Percentiles rank a stretch among this genome's conserved stretches.
phyloP scores from a whole-genome alignment of 2,797 vertebrate genomes.

The Notolabrus celidotus region DNA sequence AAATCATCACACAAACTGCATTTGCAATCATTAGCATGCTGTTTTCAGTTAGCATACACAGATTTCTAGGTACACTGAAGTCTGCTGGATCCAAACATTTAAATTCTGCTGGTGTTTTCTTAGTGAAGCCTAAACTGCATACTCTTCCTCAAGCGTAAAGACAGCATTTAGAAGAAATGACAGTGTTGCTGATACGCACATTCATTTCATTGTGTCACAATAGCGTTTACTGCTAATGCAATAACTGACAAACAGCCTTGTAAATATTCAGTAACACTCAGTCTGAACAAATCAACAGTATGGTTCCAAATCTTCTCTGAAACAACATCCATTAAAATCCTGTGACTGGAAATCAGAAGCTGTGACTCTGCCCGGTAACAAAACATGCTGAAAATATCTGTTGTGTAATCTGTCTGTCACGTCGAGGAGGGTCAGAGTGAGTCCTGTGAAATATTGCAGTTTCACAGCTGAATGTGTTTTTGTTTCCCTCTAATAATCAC shows the following conservation, averaged over 20 bases:
- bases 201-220: neutral
- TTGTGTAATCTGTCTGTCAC: slow-evolving; percentile 34
- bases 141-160: too few relatives aligned
- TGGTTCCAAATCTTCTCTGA: neutral
- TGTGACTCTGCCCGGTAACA: neutral
- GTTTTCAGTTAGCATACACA: neutral
- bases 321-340: neutral
- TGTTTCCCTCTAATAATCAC: slow-evolving; percentile 50
- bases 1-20: neutral
- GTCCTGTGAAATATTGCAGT: slow-evolving; percentile 45
- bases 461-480: slow-evolving; percentile 46
- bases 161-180: slow-evolving; percentile 7
- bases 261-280: neutral
- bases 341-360: neutral
- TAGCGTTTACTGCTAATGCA: slow-evolving; percentile 9
- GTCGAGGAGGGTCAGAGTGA: slow-evolving; percentile 36
- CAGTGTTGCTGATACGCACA: too few relatives aligned
- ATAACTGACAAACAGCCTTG: neutral
- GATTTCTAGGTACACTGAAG: slow-evolving; percentile 6
- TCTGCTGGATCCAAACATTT: slow-evolving; percentile 21
- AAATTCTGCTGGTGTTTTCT: neutral
- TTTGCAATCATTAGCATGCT: neutral
- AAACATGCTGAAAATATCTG: slow-evolving; percentile 32
- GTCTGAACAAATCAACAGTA: neutral
- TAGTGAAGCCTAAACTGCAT: too few relatives aligned